These are phyloP conservation scores for Cyclura pinguis DNA, from an alignment of 2,797 vertebrate species.

Conservation along the genomic window DNA sequence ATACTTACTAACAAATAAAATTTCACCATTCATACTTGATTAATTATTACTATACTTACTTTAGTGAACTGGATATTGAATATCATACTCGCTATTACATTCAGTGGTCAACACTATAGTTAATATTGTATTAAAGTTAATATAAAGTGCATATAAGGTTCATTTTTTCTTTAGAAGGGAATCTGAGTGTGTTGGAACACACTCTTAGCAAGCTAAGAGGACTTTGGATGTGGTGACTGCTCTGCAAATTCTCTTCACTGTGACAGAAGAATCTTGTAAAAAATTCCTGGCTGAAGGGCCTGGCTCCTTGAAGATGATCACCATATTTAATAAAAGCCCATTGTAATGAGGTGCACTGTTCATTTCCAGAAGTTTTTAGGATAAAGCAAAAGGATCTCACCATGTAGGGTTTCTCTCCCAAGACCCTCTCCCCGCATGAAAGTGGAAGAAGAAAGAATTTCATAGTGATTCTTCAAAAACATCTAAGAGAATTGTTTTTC, in stretches of 20 bases:
- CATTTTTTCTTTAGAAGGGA: too few species aligned
- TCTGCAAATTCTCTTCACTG: background rate
- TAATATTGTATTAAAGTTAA: too few species aligned
- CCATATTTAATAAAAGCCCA: background rate
- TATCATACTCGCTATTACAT: too few species aligned
- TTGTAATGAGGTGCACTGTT: background rate
- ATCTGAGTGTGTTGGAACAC: too few species aligned
- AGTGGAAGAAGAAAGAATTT: background rate
- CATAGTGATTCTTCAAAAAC: conserved; percentile 12
- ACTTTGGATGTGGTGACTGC: background rate
- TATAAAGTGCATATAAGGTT: too few species aligned
- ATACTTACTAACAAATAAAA: too few species aligned
- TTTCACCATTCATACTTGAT: too few species aligned
- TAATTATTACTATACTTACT: too few species aligned
- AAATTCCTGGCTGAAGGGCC: background rate
- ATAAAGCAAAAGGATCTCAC: background rate
- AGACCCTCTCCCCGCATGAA: background rate
- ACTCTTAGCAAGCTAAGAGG: too few species aligned
- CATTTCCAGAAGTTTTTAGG: background rate
- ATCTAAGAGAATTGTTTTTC: background rate
- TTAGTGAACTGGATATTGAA: too few species aligned
- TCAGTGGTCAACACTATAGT: too few species aligned
- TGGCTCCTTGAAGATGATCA: background rate
- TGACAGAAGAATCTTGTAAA: background rate
- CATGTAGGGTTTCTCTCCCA: background rate